phyloP scores from a whole-genome alignment of 2,797 vertebrate species.

The Sebastes nivosus region DNA sequence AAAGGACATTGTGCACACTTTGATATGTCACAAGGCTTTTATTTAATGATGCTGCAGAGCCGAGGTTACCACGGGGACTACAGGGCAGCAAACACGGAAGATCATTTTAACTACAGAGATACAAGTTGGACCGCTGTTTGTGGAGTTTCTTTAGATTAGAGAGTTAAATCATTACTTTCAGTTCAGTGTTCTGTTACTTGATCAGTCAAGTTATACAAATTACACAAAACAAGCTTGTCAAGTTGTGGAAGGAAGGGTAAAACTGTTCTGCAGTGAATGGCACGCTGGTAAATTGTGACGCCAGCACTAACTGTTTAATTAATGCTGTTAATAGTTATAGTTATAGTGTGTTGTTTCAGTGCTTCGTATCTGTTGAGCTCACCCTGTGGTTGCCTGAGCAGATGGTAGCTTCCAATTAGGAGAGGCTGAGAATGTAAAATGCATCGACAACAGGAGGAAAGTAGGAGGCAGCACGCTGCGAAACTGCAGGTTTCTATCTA shows the following conservation, averaged over 20 bases:
- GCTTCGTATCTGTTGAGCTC: background rate
- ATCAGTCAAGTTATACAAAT: background rate
- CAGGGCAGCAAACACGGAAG: background rate
- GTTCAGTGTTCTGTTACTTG: background rate
- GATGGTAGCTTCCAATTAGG: background rate
- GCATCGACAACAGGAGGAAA: background rate
- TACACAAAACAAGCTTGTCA: background rate
- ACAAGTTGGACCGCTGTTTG: background rate
- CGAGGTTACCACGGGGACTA: slow-evolving; percentile 10
- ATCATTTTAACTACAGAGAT: background rate
- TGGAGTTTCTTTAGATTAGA: background rate
- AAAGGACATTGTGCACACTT: slow-evolving; percentile 32
- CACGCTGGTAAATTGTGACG: background rate
- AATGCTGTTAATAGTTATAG: background rate
- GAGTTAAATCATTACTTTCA: background rate
- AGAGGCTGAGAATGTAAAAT: background rate
- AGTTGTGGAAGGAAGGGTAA: background rate
- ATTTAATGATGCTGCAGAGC: slow-evolving; percentile 33
- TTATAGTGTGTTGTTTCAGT: background rate
- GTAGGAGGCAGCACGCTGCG: background rate
- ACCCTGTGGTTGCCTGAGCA: background rate
- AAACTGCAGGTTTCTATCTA: background rate
- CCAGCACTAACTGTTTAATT: background rate
- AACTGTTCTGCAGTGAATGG: too few relatives aligned
- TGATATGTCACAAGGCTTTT: slow-evolving; percentile 37